Evolutionary conservation across 2,888 invertebrate species (phyloP).

Genomic region (Spisula subtruncata): DNA sequence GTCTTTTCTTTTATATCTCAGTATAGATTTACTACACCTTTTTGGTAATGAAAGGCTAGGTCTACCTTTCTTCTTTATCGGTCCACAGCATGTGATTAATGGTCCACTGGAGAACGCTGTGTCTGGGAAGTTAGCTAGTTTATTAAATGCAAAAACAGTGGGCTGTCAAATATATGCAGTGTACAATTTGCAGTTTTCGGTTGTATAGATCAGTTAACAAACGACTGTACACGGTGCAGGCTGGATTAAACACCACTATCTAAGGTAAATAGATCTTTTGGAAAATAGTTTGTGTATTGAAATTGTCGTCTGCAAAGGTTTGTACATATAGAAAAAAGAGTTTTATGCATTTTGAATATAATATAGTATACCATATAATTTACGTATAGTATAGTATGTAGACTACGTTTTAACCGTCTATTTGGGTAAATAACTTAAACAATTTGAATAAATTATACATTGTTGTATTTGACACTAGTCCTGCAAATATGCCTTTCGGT

Average conservation of each 20-base stretch:
- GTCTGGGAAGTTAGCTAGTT: not conserved
- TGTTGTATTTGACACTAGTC: no score
- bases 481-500: no score
- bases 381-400: no score
- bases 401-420: no score
- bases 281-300: not conserved
- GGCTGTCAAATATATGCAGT: conserved; percentile 9
- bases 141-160: conserved; percentile 4
- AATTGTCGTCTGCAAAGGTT: not conserved
- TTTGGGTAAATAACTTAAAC: no score
- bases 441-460: no score
- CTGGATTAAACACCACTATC: conserved; percentile 1
- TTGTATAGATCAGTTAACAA: not conserved
- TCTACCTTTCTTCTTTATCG: not conserved
- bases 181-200: conserved; percentile 1
- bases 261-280: not conserved
- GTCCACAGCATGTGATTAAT: conserved; percentile 12
- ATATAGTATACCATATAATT: no score
- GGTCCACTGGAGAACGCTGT: not conserved
- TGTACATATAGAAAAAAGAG: no score
- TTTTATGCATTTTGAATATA: no score
- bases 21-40: no score
- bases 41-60: not conserved
- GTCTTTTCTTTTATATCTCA: no score
- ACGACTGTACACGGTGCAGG: not conserved